phyloP scores from a whole-genome alignment of 35 echinoderm and acorn worm genomes.

The Diadema setosum region DNA sequence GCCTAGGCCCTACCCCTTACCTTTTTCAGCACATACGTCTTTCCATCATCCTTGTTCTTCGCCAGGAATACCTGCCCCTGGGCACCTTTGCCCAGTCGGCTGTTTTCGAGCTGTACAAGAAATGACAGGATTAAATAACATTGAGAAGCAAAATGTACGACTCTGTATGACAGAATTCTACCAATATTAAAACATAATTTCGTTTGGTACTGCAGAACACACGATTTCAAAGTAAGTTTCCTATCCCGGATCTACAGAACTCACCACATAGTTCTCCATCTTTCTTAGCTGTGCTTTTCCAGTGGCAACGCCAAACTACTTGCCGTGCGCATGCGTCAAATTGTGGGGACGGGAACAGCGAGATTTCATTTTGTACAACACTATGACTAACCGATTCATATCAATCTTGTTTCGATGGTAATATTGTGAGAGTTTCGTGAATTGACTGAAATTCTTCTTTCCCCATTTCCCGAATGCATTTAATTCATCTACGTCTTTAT shows the following conservation, averaged over 20 bases:
- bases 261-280: conserved; percentile 36
- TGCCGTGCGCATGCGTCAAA: not conserved
- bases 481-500: too few species aligned
- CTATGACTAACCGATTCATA: too few species aligned
- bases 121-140: not conserved
- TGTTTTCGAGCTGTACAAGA: conserved; percentile 74
- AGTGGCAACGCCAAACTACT: conserved; percentile 21
- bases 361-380: not conserved
- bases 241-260: not conserved
- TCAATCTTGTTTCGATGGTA: too few species aligned
- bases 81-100: conserved; percentile 96
- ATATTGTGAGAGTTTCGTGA: too few species aligned
- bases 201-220: too few species aligned
- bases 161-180: not conserved
- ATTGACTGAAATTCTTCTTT: too few species aligned
- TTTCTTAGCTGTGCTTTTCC: conserved; percentile 18
- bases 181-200: not conserved
- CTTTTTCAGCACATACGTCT: conserved; percentile 85
- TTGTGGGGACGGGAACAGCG: not conserved
- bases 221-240: too few species aligned
- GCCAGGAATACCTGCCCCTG: conserved; percentile 95
- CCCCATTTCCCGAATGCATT: too few species aligned
- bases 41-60: conserved; percentile 27
- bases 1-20: too few species aligned
- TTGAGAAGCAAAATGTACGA: not conserved